phyloP scores from a whole-genome alignment of 2,888 invertebrate species.

The Cosmia trapezina region DNA sequence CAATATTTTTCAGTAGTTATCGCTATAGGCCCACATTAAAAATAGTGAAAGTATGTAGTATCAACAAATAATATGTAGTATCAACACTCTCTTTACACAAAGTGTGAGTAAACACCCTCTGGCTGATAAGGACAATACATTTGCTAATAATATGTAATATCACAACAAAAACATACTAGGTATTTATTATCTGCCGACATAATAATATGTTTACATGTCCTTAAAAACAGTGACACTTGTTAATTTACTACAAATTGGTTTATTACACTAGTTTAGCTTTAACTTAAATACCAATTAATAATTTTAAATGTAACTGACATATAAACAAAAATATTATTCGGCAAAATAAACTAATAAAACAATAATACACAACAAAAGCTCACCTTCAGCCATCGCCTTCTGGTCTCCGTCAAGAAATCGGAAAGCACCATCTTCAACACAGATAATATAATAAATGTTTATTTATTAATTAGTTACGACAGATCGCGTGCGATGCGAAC shows the following conservation, averaged over 20 bases:
- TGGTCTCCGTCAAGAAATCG: slow-evolving; percentile 86
- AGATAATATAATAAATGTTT: slow-evolving; percentile 39
- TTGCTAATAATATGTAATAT: slow-evolving; percentile 29
- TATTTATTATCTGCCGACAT: slow-evolving; percentile 10
- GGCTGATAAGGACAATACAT: slow-evolving; percentile 33
- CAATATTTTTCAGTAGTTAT: background rate
- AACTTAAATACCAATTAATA: background rate
- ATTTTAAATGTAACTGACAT: too few relatives aligned
- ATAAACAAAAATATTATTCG: slow-evolving; percentile 14
- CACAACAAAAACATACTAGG: background rate
- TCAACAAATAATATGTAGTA: slow-evolving; percentile 19
- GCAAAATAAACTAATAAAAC: slow-evolving; percentile 11
- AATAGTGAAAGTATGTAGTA: slow-evolving; percentile 22
- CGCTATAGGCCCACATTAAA: background rate
- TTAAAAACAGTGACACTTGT: background rate
- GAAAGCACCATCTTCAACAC: slow-evolving; percentile 82
- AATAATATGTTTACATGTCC: slow-evolving; percentile 7
- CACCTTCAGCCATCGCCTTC: slow-evolving; percentile 87
- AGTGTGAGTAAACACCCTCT: slow-evolving; percentile 16
- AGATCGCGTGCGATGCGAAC: slow-evolving; percentile 54
- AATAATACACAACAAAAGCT: slow-evolving; percentile 42
- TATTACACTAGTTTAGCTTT: background rate
- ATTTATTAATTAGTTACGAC: slow-evolving; percentile 48
- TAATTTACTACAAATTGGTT: background rate
- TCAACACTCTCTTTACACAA: slow-evolving; percentile 12